These are phyloP conservation scores for Brachypterus glaber DNA, from an alignment of 2,888 invertebrate species.

Conservation along the genomic window DNA sequence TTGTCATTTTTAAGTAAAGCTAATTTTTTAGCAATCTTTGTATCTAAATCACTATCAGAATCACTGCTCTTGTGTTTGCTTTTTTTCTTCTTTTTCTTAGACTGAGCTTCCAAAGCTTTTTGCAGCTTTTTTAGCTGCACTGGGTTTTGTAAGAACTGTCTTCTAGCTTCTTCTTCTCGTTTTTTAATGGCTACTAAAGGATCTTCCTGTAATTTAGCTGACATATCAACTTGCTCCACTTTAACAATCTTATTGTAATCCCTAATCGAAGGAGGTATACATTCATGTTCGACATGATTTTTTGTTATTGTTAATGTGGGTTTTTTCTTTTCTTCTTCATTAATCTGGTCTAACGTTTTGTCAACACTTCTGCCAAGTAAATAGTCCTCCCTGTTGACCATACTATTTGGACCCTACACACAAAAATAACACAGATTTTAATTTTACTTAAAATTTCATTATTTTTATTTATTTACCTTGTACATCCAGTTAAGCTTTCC, in stretches of 20 bases:
- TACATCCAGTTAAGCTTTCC: conserved; percentile 84
- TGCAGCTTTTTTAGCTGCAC: conserved; percentile 80
- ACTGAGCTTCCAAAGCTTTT: conserved; percentile 58
- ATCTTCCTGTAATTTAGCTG: conserved; percentile 86
- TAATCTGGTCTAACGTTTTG: conserved; percentile 62
- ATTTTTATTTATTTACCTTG: conserved; percentile 44
- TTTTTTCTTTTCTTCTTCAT: conserved; percentile 47
- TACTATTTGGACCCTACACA: conserved; percentile 48
- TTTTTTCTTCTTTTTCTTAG: conserved; percentile 45
- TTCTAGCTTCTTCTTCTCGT: conserved; percentile 78
- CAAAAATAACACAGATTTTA: conserved; percentile 3
- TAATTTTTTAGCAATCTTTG: conserved; percentile 32
- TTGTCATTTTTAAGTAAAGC: conserved; percentile 23
- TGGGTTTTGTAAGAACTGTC: conserved; percentile 82
- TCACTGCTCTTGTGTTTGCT: conserved; percentile 35
- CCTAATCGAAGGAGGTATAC: conserved; percentile 65
- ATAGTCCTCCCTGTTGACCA: conserved; percentile 78
- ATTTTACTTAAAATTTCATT: conserved; percentile 5
- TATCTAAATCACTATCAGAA: conserved; percentile 31
- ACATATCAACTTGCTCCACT: conserved; percentile 57
- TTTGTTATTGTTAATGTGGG: conserved; percentile 40
- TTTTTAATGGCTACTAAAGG: conserved; percentile 83
- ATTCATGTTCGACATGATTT: conserved; percentile 64
- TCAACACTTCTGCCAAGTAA: conserved; percentile 74
- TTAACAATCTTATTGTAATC: conserved; percentile 37